A percentile compares a stretch with the other conserved stretches of the same genome.
Conservation (phyloP, 2,797 vertebrate genomes). For the Apodemus agrarius region DNA sequence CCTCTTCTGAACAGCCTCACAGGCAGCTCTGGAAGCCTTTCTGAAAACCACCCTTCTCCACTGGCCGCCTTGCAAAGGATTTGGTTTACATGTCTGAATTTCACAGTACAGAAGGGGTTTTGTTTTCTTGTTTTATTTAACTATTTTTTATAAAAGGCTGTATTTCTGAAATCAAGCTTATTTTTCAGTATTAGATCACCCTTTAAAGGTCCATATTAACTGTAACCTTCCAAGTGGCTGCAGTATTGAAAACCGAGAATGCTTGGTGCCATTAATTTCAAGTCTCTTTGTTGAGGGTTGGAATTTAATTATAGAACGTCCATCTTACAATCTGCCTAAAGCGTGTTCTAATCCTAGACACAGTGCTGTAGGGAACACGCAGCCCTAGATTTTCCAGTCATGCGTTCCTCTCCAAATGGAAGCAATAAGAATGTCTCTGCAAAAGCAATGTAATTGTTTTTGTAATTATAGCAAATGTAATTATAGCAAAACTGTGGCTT, state of each 20-base stretch:
- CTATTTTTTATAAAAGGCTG: background rate
- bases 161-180: slow-evolving; percentile 31
- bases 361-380: background rate
- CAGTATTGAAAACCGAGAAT: background rate
- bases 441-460: background rate
- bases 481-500: background rate
- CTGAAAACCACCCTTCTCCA: background rate
- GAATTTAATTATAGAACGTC: background rate
- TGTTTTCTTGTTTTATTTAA: slow-evolving; percentile 54
- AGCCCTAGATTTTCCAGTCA: background rate
- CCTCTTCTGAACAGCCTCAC: background rate
- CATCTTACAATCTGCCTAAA: background rate
- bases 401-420: background rate
- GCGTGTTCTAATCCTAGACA: background rate
- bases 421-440: background rate
- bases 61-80: slow-evolving; percentile 20
- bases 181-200: slow-evolving; percentile 17
- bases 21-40: slow-evolving; percentile 6
- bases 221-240: background rate
- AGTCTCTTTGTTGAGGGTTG: background rate
- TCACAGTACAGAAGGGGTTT: slow-evolving; percentile 50
- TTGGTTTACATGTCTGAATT: slow-evolving; percentile 50
- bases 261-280: background rate
- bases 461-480: background rate
- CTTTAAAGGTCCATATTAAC: slow-evolving; percentile 1